Base-by-base conservation (phyloP, 2,888 invertebrate species). In the Desoria tigrina region DNA sequence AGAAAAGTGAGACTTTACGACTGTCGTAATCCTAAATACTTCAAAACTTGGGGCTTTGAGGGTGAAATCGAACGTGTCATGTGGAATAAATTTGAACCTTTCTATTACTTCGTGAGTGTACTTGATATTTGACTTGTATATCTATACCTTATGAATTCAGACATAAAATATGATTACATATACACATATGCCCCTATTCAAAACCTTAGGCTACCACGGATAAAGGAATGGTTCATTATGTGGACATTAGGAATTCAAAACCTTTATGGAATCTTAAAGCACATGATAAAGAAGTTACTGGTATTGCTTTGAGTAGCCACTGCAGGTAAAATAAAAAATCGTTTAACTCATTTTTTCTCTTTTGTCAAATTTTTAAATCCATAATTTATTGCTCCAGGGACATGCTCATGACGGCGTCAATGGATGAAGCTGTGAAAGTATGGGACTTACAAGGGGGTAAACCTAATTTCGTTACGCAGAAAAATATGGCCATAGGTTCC, bases 251-350 rank as follows among this genome's bases (percentile, higher is more conserved):
- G 57, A 84, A 81, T 26, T 74, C 77, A 6, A 83, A 86, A 70
- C 84, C 88, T 1, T 70, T 90, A 39, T 92, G 90, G 88, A 85
- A 85, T 6, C 78, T 88, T n/a, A 80, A 85, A 57, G 92, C 90
- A 0, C 95, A 96, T 79, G 85, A 86, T 55, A 87, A 90, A 77
- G 92, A 93, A 83, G 87, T 94, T 26, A 92, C 94, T 72, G 94
- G 90, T 77, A 74, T 65, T 62, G 65, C 67, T 49, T 23, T 71
- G n/a, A 68, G 70, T 55, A 69, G 68, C 42, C 63, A 66, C 37
- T 74, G 74, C 54, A 57, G 26, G 65, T 65, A 55, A 53, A n/a
- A n/a, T 18, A 9, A 53, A 49, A 49, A 18, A 49, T 49, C 9
- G 9, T 7, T 49, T 18, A 49, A 49, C 49, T 11, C 18, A 7